Evolutionary conservation across 2,888 invertebrate genomes (phyloP), one percentile per base, ranked within the genome.

Genomic region (Cosmia trapezina): DNA sequence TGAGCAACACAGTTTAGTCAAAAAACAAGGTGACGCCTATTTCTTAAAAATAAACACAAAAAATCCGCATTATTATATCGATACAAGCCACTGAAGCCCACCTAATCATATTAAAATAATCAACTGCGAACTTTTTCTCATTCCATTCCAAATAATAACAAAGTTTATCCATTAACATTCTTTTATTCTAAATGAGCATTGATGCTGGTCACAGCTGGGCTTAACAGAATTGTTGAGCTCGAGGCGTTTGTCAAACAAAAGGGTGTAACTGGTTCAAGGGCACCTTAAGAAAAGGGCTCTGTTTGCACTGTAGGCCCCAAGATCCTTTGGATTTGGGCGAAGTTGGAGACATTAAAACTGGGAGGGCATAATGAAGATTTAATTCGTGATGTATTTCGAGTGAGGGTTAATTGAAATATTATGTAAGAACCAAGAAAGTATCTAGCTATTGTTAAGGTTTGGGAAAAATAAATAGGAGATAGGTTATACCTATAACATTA

Each of bases 211-310:
- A 78, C 81, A 81, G 75, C 82, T 81, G 82, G 51, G 49, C 33
- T 47, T 51, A 56, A 81, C 57, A 63, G 51, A 70, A 57, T 61
- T 81, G 82, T 81, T 65, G 60, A 59, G 62, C 78, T 37, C 53
- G 11, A 64, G 81, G 80, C 74, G 73, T 59, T 70, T 45, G 43
- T 65, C 77, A 77, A 79, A 81, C 79, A 79, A 81, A 70, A 60
- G 82, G 65, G 65, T 68, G 45, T 17, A 80, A 80, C 67, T 83
- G 49, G 77, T 77, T 59, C 82, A 83, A 83, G 83, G 82, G 7
- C 73, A 65, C 28, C 43, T 37, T 57, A 54, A 75, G 66, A 68
- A 80, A 80, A 49, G 65, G 66, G 51, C 11, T 47, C 43, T 66
- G 70, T 78, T 73, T 81, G 68, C 60, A 45, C 45, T 69, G 28